A percentile compares a stretch with the other conserved stretches of the same genome.
These are phyloP conservation scores for Champsocephalus esox DNA, from an alignment of 2,797 vertebrate genomes.

Conservation along the genomic window DNA sequence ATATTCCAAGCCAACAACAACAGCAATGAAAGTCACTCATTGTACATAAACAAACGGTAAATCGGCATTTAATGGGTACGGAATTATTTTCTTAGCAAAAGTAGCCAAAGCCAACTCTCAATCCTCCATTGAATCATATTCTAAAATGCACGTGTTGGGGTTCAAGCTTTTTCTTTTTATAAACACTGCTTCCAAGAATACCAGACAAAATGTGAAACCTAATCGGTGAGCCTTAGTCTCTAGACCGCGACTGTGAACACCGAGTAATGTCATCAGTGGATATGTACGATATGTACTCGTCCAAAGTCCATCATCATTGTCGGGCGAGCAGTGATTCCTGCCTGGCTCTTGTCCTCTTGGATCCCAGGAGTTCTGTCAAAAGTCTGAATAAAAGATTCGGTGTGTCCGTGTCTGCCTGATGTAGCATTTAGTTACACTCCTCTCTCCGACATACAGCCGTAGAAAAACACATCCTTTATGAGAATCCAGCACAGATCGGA, in stretches of 20 bases:
- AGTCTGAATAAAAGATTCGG: constrained; percentile 34
- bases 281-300: not conserved
- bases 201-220: constrained; percentile 24
- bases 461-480: constrained; percentile 71
- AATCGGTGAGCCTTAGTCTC: constrained; percentile 5
- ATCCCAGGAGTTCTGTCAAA: constrained; percentile 64
- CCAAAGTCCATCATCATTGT: constrained; percentile 27
- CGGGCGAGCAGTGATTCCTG: constrained; percentile 11
- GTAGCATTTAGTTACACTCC: constrained; percentile 63
- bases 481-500: constrained; percentile 54
- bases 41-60: constrained; percentile 3
- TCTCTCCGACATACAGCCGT: constrained; percentile 52
- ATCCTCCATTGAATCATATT: not conserved
- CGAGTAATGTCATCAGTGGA: constrained; percentile 12
- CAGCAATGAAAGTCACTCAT: not conserved
- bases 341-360: constrained; percentile 32
- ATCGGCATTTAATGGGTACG: not conserved
- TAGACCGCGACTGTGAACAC: constrained; percentile 2
- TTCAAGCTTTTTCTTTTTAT: constrained; percentile 6
- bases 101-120: not conserved
- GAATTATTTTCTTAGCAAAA: not conserved
- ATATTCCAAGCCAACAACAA: not conserved
- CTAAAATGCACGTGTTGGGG: not conserved
- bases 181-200: constrained; percentile 38
- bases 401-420: constrained; percentile 53